Percentiles rank a stretch among this genome's conserved stretches.
phyloP scores from a whole-genome alignment of 2,113 vertebrate genomes.

The Lophura nycthemera region DNA sequence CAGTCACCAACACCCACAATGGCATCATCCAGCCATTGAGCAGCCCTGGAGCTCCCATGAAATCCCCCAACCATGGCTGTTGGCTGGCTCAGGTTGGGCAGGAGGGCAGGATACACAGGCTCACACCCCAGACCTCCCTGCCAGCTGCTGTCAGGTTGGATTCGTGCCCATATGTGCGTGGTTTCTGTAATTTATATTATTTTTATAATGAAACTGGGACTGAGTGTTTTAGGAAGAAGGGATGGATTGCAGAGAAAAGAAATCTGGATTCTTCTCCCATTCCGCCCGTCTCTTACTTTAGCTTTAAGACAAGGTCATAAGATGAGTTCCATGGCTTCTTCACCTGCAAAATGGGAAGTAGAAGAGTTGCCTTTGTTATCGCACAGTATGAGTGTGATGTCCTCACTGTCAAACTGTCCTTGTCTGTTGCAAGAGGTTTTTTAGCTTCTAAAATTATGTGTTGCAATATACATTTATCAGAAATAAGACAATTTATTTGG shows the following conservation, averaged over 20 bases:
- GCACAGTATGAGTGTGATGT: not conserved
- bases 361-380: not conserved
- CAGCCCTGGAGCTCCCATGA: not conserved
- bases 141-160: not conserved
- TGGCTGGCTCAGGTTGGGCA: not conserved
- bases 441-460: not conserved
- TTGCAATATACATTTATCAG: not conserved
- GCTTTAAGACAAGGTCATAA: not conserved
- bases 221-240: not conserved
- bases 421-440: not conserved
- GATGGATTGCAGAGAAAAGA: not conserved
- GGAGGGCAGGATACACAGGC: not conserved
- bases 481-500: not conserved
- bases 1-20: not conserved
- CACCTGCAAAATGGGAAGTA: slow-evolving; percentile 5
- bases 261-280: not conserved
- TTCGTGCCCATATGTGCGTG: not conserved
- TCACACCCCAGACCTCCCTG: accelerated
- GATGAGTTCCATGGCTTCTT: not conserved
- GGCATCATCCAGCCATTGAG: not conserved
- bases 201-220: not conserved
- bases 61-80: not conserved
- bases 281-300: not conserved
- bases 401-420: not conserved
- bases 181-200: not conserved